Evolutionary conservation across 2,797 vertebrate genomes (phyloP).

Genomic region (Linurgus olivaceus): DNA sequence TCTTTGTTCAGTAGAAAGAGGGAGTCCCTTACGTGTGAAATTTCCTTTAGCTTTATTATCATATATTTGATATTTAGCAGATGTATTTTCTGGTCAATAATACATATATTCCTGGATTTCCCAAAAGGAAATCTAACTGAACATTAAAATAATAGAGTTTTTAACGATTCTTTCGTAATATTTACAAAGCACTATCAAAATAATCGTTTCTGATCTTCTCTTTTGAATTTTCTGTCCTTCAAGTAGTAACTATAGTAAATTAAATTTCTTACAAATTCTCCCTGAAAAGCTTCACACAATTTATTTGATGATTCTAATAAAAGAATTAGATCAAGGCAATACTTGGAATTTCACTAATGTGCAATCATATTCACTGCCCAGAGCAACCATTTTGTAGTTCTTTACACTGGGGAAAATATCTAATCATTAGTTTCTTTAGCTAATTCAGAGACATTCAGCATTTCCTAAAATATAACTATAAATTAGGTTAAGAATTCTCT

Average conservation of each 20-base stretch:
- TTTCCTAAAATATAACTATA: slow-evolving; percentile 10
- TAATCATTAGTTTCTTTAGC: slow-evolving; percentile 27
- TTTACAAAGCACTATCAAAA: neutral
- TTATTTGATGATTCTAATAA: neutral
- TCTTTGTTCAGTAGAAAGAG: neutral
- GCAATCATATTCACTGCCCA: slow-evolving; percentile 11
- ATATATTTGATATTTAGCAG: neutral
- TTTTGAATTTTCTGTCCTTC: neutral
- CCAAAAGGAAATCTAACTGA: neutral
- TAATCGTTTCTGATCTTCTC: neutral
- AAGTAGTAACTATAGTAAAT: neutral
- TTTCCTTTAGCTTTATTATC: neutral
- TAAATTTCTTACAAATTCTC: neutral
- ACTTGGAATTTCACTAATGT: neutral
- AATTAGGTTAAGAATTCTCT: slow-evolving; percentile 9
- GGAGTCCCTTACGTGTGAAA: neutral
- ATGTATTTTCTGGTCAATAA: neutral
- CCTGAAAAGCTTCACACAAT: neutral
- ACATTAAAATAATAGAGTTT: neutral
- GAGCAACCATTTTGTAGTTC: slow-evolving; percentile 37
- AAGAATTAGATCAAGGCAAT: neutral
- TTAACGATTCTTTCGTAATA: neutral
- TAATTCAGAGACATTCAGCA: neutral
- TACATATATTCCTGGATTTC: neutral
- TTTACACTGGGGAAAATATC: slow-evolving; percentile 19